Evolutionary conservation across 2,797 vertebrate species (phyloP), one percentile per base, ranked within the genome.

Genomic region (Hylomyscus alleni): DNA sequence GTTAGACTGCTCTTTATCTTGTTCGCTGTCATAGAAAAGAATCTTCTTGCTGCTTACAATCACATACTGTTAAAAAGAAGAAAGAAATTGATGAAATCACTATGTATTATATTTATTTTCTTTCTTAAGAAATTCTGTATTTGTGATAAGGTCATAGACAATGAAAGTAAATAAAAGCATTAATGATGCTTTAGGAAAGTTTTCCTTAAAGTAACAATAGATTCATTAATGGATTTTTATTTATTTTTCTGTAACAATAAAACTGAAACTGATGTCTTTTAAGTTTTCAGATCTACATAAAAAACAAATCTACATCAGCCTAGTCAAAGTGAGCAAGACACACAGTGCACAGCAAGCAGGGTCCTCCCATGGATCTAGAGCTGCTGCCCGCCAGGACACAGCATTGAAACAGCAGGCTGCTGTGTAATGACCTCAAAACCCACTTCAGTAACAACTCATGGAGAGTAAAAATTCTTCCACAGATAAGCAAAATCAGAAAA

Each of bases 31-130:
- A 97, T 99, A 99, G 98, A 99, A 99, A 93, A 99, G 98, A 96
- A 99, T 99, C 99, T 99, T 99, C 99, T 99, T 99, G 98, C 99
- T 99, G 99, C 99, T 99, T 91, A 99, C 99, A 96, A 98, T 98
- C 95, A 99, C 98, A 91, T 99, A 99, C 99, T 99, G 98, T 98
- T 97, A 96, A 88, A 93, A 98, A 95, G 85, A 88, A 92, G 89
- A 85, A 90, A 90, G 80, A 3, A 97, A 84, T 93, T 1, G 37
- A 0, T 91, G 0, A 0, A 96, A 15, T 94, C 95, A 93, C 90
- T 76, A 92, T 11, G 75, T 37, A 73, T 6, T 37, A 56, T 80
- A 75, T 89, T 78, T 81, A 76, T 87, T 82, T 81, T 95, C 92
- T 94, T 83, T 84, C 7, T 86, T 89, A 89, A 72, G 76, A 97